These are phyloP conservation scores for Oceanodroma tethys DNA, from an alignment of 2,113 vertebrate genomes.

Conservation along the genomic window DNA sequence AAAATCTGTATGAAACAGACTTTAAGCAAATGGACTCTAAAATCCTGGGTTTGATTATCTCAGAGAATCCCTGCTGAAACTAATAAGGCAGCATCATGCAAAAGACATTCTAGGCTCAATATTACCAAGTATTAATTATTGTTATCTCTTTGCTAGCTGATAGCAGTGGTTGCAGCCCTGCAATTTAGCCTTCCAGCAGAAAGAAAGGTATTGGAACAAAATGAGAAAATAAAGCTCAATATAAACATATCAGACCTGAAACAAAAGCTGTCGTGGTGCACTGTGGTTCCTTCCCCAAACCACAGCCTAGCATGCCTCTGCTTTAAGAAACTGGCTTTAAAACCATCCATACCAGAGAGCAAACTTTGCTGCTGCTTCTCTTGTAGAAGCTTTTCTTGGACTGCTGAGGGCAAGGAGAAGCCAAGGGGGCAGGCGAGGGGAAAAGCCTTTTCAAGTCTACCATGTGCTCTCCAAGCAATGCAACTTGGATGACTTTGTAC, in stretches of 20 bases:
- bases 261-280: neutral
- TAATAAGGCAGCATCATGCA: slow-evolving; percentile 20
- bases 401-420: neutral
- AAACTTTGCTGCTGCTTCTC: neutral
- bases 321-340: neutral
- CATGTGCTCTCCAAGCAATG: neutral
- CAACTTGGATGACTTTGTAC: slow-evolving; percentile 16
- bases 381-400: neutral
- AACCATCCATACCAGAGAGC: neutral
- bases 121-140: slow-evolving; percentile 45
- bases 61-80: slow-evolving; percentile 35
- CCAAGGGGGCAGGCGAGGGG: neutral
- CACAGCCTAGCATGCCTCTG: neutral
- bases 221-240: neutral
- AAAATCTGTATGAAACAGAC: neutral
- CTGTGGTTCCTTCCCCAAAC: neutral
- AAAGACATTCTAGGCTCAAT: neutral
- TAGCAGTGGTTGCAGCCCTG: neutral
- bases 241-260: neutral
- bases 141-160: slow-evolving; percentile 15
- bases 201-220: neutral
- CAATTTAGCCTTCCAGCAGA: slow-evolving; percentile 15
- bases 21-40: slow-evolving; percentile 5
- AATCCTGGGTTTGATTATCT: slow-evolving; percentile 29
- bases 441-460: neutral